Conservation (phyloP, 2,113 vertebrate species). For the Porphyrio hochstetteri region DNA sequence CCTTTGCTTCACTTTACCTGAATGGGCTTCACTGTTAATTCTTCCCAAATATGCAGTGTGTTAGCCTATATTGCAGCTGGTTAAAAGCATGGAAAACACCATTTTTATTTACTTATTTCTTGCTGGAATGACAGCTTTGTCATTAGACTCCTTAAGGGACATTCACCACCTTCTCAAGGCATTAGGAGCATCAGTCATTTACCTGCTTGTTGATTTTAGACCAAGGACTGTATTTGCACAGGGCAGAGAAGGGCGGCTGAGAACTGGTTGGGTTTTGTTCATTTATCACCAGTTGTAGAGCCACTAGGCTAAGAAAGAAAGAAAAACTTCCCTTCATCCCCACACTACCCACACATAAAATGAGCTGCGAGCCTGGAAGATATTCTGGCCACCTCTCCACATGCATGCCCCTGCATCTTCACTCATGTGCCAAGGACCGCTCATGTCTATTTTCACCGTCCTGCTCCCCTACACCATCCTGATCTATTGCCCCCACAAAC, state of each 20-base stretch:
- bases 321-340: neutral
- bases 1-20: neutral
- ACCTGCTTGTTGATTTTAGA: neutral
- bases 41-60: neutral
- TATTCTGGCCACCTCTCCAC: neutral
- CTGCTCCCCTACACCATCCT: neutral
- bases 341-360: neutral
- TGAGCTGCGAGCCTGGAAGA: neutral
- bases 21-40: neutral
- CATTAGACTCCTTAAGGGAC: neutral
- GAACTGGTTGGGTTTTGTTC: neutral
- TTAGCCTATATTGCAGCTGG: neutral
- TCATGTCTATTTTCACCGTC: rapidly evolving
- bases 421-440: rapidly evolving
- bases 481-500: too few species aligned
- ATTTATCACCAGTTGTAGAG: neutral
- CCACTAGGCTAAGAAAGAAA: neutral
- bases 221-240: neutral
- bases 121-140: neutral
- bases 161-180: neutral
- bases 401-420: neutral
- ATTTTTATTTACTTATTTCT: neutral
- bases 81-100: neutral
- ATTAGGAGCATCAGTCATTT: neutral
- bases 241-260: neutral